These are phyloP conservation scores for Drosophila mimetica DNA, from an alignment of 2,888 invertebrate species.

Conservation along the genomic window DNA sequence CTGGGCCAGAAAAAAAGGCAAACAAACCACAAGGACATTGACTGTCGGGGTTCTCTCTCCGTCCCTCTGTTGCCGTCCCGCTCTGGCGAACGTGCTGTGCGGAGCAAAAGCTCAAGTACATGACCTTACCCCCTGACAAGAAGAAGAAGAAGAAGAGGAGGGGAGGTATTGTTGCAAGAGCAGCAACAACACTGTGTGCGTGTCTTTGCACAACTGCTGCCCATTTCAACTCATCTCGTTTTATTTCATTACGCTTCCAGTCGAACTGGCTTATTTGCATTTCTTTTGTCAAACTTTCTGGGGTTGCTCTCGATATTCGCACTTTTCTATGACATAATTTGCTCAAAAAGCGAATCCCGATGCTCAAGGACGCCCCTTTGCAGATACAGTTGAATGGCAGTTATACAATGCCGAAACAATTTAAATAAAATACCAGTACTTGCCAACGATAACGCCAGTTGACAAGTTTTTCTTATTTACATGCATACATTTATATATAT, in stretches of 20 bases:
- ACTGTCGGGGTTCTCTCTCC: constrained; percentile 10
- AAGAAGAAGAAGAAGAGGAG: too few relatives aligned
- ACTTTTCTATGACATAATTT: constrained; percentile 56
- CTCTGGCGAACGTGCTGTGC: constrained; percentile 57
- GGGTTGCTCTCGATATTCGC: constrained; percentile 19
- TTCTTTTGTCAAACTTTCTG: constrained; percentile 58
- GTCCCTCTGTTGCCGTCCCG: constrained; percentile 13
- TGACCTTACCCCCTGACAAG: constrained; percentile 70
- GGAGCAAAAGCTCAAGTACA: constrained; percentile 74
- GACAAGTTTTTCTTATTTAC: constrained; percentile 45
- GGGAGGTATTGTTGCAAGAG: constrained; percentile 14
- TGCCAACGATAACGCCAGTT: constrained; percentile 56
- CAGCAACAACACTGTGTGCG: constrained; percentile 21
- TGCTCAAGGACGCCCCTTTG: constrained; percentile 61
- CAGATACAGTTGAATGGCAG: constrained; percentile 19
- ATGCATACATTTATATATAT: background rate
- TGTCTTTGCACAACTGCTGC: constrained; percentile 45
- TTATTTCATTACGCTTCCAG: constrained; percentile 14
- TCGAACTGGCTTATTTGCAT: constrained; percentile 64
- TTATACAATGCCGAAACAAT: constrained; percentile 30
- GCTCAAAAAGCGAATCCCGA: constrained; percentile 42
- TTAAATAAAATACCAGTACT: constrained; percentile 26
- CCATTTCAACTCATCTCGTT: constrained; percentile 42
- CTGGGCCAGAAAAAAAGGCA: constrained; percentile 33
- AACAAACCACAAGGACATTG: constrained; percentile 61